Evolutionary conservation across 1,140 invertebrate species (phyloP), one percentile per base, ranked within the genome.

Genomic region (fruit fly (Drosophila melanogaster)): DNA sequence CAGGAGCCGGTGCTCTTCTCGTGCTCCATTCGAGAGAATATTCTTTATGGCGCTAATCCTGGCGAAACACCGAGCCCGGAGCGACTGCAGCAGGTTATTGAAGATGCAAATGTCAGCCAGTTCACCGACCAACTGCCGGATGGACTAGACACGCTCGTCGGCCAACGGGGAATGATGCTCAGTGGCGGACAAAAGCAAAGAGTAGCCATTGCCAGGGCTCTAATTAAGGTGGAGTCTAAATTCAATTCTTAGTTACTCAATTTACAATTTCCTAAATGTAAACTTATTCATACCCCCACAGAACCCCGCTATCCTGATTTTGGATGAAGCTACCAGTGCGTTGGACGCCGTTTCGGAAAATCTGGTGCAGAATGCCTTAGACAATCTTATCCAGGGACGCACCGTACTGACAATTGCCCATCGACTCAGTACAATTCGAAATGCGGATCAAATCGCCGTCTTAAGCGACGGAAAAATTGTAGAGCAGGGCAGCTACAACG

Each of bases 341-440:
- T 92, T 99, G 70, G 98, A 99, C 93, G 95, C 97, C 0, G 96
- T 98, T 83, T 98, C 97, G 8, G 98, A 99, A 93, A 94, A 94
- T 87, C 93, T 97, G 77, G 97, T 98, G 4, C 97, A 98, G 85
- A 95, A 97, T 86, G 97, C 97, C 6, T 92, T 98, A 19, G 97
- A 98, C 79, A 93, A 95, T 50, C 95, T 97, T 2, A 95, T 96
- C 50, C 94, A 95, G 93, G 96, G 96, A 19, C 94, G 97, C 47
- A 99, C 98, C 1, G 97, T 98, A 0, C 92, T 99, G 5, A 97
- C 97, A 0, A 98, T 99, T 74, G 98, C 98, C 11, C 98, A 99
- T 90, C 94, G 98, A 56, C 93, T 99, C 8, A 98, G 97, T 75
- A 99, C 98, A 0, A 97, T 99, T 66, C 96, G 96, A 81, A 96